These are phyloP conservation scores for Proteles cristata DNA, from an alignment of 2,113 vertebrate species.

Conservation along the genomic window DNA sequence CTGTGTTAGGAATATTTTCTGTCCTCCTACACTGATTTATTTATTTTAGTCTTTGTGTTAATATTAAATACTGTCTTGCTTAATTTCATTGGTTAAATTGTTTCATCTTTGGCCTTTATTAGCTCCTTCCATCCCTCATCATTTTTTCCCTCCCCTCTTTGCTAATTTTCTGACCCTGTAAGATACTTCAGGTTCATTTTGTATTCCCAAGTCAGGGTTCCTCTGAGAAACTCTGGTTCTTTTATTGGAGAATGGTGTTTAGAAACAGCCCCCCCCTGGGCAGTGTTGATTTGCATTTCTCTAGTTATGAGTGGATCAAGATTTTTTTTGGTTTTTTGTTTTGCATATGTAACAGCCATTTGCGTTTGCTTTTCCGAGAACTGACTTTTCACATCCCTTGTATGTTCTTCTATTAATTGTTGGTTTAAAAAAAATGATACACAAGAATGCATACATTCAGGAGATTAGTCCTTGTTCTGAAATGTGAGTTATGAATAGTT, in stretches of 20 bases:
- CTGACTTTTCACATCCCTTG: background rate
- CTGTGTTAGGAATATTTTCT: background rate
- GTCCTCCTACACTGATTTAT: background rate
- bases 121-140: background rate
- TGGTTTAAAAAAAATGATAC: background rate
- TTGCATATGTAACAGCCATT: background rate
- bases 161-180: background rate
- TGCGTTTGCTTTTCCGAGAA: constrained; percentile 24
- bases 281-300: constrained; percentile 31
- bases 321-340: background rate
- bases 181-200: background rate
- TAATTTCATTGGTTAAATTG: background rate
- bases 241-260: background rate
- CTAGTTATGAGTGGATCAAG: background rate
- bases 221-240: background rate
- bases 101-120: background rate
- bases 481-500: background rate
- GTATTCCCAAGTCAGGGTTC: background rate
- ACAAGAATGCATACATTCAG: background rate
- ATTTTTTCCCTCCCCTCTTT: background rate
- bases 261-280: background rate
- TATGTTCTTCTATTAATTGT: constrained; percentile 18
- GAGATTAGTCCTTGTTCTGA: background rate
- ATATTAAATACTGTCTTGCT: background rate
- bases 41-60: background rate